These are phyloP conservation scores for Xestoiulus laeticollis DNA, from an alignment of 2,888 invertebrate genomes.

Conservation along the genomic window DNA sequence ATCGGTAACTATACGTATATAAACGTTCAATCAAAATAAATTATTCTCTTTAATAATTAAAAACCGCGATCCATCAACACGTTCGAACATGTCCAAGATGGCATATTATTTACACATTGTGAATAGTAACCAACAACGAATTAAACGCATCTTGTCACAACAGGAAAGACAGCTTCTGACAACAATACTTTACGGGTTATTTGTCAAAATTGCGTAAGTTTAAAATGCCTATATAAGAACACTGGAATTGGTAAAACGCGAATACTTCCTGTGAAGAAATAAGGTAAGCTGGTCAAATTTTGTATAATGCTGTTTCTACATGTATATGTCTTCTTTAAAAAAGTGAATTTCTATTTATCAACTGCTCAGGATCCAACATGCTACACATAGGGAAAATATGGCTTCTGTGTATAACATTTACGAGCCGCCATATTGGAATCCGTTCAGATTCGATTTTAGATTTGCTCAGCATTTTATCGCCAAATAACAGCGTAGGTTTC, in stretches of 20 bases:
- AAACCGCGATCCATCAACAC: not conserved
- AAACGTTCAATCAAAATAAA: not conserved
- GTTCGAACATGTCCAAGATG: not conserved
- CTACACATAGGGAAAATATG: not conserved
- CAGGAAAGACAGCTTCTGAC: not conserved
- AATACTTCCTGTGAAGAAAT: not conserved
- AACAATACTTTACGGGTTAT: not conserved
- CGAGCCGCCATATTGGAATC: not conserved
- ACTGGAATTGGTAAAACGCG: not conserved
- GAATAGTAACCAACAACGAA: constrained; percentile 20
- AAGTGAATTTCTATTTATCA: not conserved
- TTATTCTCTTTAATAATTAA: not conserved
- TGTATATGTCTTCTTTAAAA: not conserved
- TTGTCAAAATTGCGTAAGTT: not conserved
- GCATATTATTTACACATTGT: not conserved
- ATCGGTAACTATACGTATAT: not conserved
- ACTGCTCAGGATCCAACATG: not conserved
- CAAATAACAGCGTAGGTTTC: not conserved
- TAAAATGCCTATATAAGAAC: not conserved
- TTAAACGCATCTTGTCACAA: not conserved
- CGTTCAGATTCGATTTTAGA: not conserved
- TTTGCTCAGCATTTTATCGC: not conserved
- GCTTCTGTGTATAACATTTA: not conserved
- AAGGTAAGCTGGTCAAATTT: not conserved
- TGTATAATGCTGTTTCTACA: not conserved